Evolutionary conservation across 2,113 vertebrate species (phyloP).

Genomic region (Canis aureus): DNA sequence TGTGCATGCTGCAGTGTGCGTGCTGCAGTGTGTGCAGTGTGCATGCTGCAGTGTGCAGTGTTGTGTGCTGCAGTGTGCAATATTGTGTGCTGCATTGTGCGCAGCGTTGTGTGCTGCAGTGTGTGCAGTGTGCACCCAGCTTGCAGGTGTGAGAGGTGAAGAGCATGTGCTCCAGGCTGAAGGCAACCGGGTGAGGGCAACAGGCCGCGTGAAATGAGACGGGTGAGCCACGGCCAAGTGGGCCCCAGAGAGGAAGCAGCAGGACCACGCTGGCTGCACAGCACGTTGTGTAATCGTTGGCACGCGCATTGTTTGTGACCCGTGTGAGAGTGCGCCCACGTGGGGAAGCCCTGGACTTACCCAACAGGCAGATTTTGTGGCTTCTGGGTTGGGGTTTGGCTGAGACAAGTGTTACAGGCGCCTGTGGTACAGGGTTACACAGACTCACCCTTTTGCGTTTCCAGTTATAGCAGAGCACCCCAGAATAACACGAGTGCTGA

Average conservation of each 20-base stretch:
- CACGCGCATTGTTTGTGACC: conserved; percentile 60
- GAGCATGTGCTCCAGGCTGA: background rate
- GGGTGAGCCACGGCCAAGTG: conserved; percentile 33
- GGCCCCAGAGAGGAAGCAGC: conserved; percentile 56
- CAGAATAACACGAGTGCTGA: conserved; percentile 27
- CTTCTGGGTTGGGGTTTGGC: conserved; percentile 62
- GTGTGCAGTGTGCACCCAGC: too few relatives aligned
- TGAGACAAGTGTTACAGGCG: conserved; percentile 50
- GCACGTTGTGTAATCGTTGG: conserved; percentile 53
- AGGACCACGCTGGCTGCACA: background rate
- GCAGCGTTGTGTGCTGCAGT: too few relatives aligned
- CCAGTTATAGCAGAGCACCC: conserved; percentile 51
- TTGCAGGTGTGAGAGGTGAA: background rate
- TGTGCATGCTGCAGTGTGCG: too few relatives aligned
- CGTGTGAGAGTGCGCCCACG: conserved; percentile 42
- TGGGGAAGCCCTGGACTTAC: conserved; percentile 52
- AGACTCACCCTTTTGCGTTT: conserved; percentile 43
- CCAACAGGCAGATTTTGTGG: conserved; percentile 52
- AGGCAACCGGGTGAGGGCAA: background rate
- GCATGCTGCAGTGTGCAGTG: too few relatives aligned
- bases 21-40: too few relatives aligned
- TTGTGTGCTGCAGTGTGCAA: too few relatives aligned
- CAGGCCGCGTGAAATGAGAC: background rate
- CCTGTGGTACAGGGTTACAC: conserved; percentile 14
- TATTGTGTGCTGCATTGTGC: too few relatives aligned